Base-by-base conservation (phyloP, 1,140 invertebrate genomes). In the Pseudoatta argentina region DNA sequence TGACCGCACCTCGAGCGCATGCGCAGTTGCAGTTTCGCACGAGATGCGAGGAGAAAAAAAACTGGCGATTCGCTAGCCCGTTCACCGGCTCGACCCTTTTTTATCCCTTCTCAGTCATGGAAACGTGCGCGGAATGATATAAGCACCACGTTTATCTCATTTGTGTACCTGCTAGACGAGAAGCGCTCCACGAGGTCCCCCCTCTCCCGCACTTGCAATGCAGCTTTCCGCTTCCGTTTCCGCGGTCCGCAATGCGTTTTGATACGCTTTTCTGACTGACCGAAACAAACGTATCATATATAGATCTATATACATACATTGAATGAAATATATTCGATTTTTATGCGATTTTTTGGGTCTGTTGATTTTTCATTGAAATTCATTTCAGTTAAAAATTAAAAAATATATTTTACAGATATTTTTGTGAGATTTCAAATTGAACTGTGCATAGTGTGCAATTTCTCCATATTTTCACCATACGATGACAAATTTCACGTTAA, bases 71-170 rank as follows among this genome's bases (percentile, higher is more conserved):
- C 79, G 69, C 88, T 34, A 79, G 78, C 79, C 87, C 78, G 88
- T 89, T 89, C 75, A 77, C 85, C 64, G 12, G 21, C 30, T 39
- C 78, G 79, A 87, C 57, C 64, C 63, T 88, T 76, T 89, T 79
- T 89, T 66, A 21, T 76, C 21, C 34, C 24, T 48, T 39, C 72
- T 87, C 64, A 48, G 55, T 39, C 57, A 27, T 44, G 30, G 75
- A 18, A 76, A 90, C 88, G 89, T 90, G 89, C 88, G 79, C 78
- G 73, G 89, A 89, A 90, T 90, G 61, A 72, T 59, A 66, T 67
- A 39, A 51, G 16, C 7, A 39, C 39, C 16, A 82, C 79, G 39
- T 83, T 83, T 83, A 73, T 61, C 55, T 72, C 55, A 61, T 83
- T 61, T 72, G 69, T 73, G 24, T 14, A 18, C 39, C 39, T 24